A percentile compares a stretch with the other conserved stretches of the same genome.
phyloP scores from a whole-genome alignment of 1,140 invertebrate species.

The Scylla paramamosain region DNA sequence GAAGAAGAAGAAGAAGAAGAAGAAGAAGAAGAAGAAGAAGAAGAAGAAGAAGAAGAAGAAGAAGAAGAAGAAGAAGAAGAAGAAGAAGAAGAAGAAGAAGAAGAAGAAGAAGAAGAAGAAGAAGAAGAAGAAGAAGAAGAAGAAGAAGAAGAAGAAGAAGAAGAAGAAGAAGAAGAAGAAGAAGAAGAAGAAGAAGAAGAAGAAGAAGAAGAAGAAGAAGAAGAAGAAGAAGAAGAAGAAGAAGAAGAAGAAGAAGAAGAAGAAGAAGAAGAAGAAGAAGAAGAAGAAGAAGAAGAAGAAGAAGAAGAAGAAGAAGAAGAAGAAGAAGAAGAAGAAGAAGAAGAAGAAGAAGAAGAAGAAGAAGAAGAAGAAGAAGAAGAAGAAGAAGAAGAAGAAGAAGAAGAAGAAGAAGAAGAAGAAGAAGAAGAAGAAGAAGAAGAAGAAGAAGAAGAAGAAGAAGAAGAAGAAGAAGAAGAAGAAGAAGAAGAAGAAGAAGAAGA shows the following conservation, averaged over 20 bases:
- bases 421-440: constrained; percentile 17
- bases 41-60: constrained; percentile 18
- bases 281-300: constrained; percentile 18
- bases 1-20: constrained; percentile 16
- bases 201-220: constrained; percentile 17
- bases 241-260: constrained; percentile 17
- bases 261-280: constrained; percentile 17
- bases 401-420: constrained; percentile 18
- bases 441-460: constrained; percentile 17
- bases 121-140: constrained; percentile 17
- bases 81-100: constrained; percentile 17
- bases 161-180: constrained; percentile 18
- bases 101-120: constrained; percentile 18
- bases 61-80: constrained; percentile 17
- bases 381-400: constrained; percentile 17
- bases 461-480: constrained; percentile 18
- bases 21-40: constrained; percentile 17
- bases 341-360: constrained; percentile 18
- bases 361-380: constrained; percentile 17
- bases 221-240: constrained; percentile 18
- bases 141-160: constrained; percentile 17
- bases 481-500: constrained; percentile 17
- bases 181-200: constrained; percentile 17
- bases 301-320: constrained; percentile 17
- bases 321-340: constrained; percentile 17